Conservation (phyloP, 2,888 invertebrate genomes). For the Strigamia maritima region DNA sequence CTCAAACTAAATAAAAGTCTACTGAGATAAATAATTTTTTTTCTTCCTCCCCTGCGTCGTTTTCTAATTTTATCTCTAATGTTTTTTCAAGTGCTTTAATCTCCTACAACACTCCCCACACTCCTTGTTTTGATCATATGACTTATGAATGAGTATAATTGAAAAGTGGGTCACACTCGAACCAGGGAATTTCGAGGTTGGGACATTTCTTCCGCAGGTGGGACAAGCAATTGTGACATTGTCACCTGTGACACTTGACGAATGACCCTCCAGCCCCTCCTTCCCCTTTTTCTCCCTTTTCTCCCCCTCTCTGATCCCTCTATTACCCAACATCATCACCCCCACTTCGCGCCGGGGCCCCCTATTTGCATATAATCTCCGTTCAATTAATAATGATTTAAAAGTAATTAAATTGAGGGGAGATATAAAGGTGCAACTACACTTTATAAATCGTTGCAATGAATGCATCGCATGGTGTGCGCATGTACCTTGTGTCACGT, state of each 20-base stretch:
- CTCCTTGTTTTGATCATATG: no score
- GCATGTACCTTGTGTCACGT: neutral
- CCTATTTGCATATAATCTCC: neutral
- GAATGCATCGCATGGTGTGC: neutral
- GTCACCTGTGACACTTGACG: neutral
- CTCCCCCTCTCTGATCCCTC: neutral
- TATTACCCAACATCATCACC: neutral
- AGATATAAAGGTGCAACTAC: neutral
- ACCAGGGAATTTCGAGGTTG: neutral
- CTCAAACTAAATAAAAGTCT: no score
- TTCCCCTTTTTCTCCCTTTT: neutral
- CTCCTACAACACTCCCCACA: no score
- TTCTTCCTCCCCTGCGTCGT: no score
- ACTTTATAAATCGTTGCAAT: neutral
- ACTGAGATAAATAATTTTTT: no score
- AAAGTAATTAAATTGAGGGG: neutral
- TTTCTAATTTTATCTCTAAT: no score
- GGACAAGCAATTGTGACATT: neutral
- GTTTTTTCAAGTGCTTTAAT: no score
- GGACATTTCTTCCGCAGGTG: neutral
- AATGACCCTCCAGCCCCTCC: neutral
- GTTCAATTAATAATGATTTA: neutral
- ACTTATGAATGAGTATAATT: no score
- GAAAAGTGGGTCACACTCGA: no score
- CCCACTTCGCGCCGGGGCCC: neutral